A percentile compares a stretch with the other conserved stretches of the same genome.
Conservation (phyloP, 2,113 vertebrate genomes). For the Platysteira castanea region DNA sequence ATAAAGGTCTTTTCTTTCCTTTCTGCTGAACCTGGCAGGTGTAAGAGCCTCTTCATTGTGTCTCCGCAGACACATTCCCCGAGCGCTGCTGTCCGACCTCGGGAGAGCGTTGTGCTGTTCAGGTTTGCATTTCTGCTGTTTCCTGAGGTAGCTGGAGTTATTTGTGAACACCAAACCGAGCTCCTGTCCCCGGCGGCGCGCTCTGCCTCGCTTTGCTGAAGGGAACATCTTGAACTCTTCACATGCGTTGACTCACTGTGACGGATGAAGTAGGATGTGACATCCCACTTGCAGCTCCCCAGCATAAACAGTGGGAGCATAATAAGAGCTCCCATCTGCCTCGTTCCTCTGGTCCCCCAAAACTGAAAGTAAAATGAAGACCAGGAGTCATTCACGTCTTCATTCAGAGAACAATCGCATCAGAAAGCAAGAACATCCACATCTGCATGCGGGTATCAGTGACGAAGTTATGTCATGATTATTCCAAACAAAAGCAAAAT, state of each 20-base stretch:
- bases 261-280: constrained; percentile 55
- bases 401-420: background rate
- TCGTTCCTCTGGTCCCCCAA: background rate
- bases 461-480: background rate
- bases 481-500: background rate
- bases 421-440: background rate
- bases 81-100: background rate
- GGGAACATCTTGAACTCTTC: constrained; percentile 65
- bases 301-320: constrained; percentile 56
- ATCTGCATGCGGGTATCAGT: background rate
- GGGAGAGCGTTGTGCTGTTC: background rate
- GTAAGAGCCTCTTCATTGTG: too few relatives aligned
- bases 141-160: constrained; percentile 2
- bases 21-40: too few relatives aligned
- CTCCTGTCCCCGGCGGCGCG: background rate
- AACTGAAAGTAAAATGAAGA: constrained; percentile 8
- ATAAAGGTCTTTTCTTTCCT: too few relatives aligned
- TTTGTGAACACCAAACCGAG: constrained; percentile 21
- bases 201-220: constrained; percentile 25
- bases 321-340: constrained; percentile 49
- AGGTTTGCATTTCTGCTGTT: background rate
- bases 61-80: too few relatives aligned
- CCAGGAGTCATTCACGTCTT: background rate
- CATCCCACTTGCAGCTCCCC: constrained; percentile 47
- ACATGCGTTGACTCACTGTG: constrained; percentile 20